Evolutionary conservation across 2,797 vertebrate species (phyloP).

Genomic region (Percopsis omiscomaycus): DNA sequence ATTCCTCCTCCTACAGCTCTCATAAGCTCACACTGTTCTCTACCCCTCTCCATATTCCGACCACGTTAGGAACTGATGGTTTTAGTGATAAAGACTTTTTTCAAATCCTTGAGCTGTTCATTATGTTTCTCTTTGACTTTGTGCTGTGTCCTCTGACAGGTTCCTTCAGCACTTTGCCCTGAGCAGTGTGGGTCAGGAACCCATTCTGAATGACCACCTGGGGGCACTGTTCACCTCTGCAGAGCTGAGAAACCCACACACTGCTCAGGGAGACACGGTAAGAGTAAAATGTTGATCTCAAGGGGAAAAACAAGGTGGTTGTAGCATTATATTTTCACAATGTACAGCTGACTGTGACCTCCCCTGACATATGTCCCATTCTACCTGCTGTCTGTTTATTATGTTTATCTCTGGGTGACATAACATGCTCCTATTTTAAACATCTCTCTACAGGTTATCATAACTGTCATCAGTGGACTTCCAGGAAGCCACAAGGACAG

Average conservation of each 20-base stretch:
- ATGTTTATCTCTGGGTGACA: no score
- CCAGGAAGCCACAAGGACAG: conserved; percentile 87
- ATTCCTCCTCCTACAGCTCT: no score
- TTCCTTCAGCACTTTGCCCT: conserved; percentile 90
- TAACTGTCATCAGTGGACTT: conserved; percentile 88
- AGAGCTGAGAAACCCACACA: conserved; percentile 62
- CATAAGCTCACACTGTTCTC: no score
- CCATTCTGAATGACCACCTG: conserved; percentile 85
- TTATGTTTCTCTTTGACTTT: neutral
- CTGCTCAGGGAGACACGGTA: conserved; percentile 81
- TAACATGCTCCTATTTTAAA: neutral
- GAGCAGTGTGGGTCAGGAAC: conserved; percentile 85
- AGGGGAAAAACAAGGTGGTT: neutral
- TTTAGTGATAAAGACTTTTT: no score
- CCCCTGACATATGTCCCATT: no score
- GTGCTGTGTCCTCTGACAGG: conserved; percentile 66
- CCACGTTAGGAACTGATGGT: no score
- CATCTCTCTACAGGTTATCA: conserved; percentile 76
- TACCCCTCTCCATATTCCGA: no score
- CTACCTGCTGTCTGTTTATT: conserved; percentile 11
- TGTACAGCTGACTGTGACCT: no score
- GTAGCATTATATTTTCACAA: neutral
- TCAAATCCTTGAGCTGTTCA: no score
- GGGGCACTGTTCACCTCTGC: conserved; percentile 80
- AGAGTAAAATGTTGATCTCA: conserved; percentile 12